Base-by-base conservation (phyloP, 2,797 vertebrate species). In the Australoheros facetus region DNA sequence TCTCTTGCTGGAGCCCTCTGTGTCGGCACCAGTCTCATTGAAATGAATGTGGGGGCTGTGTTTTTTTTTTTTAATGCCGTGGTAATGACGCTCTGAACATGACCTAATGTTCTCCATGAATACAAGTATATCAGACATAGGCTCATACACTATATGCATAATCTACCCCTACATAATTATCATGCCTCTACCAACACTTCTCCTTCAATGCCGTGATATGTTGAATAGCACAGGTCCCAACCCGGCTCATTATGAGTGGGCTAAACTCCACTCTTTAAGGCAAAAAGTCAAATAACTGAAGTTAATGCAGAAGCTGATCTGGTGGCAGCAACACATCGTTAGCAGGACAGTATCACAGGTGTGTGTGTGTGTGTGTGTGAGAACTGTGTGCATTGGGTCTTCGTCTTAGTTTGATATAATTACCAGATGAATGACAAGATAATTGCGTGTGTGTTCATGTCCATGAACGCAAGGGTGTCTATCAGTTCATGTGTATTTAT, bases 371-470 rank as follows among this genome's bases (percentile, higher is more conserved):
- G 26, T 26, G 26, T 26, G 26, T 26, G 26, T 26, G 26, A 56
- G 48, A 17, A 70, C 16, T 55, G 21, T 64, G 48, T 17, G 66
- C 4, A 45, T 48, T 42, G 37, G 79, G 71, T 69, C 30, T 78
- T 56, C 66, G 69, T 80, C 87, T 86, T 80, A 78, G 72, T 77
- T 70, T 28, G 11, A 77, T 75, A 78, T 88, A 89, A 89, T 85
- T 84, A 80, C 80, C 51, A 73, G 76, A 84, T 89, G 79, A 72
- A 82, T 84, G 85, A 92, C 86, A 88, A 76, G 80, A 89, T 91
- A 92, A 91, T 91, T 84, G 73, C 79, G 62, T 37, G 51, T 77
- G 59, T 30, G 39, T 32, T 3, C 58, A 70, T 77, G 55, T 56
- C 30, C 4, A 4, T 73, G 26, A 62, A 21, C 55, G 34, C 21